Base-by-base conservation (phyloP, 2,888 invertebrate species). In the Endotricha flammealis region DNA sequence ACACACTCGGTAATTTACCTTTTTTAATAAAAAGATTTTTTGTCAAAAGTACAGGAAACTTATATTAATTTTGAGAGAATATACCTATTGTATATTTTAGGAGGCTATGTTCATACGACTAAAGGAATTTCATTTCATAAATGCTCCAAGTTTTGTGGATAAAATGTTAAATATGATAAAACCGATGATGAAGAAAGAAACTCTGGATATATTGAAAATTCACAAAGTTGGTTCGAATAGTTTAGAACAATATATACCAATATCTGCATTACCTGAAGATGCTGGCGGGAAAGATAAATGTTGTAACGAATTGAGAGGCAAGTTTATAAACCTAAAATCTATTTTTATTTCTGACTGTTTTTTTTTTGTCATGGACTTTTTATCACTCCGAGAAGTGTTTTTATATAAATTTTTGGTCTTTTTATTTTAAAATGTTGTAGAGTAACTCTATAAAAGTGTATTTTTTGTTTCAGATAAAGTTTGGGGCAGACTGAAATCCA, bases 131-230 rank as follows among this genome's bases (percentile, higher is more conserved):
- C 92, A 93, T 56, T 92, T 91, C 41, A 81, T 92, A 37, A 92
- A 93, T 51, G 89, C 90, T 6, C 89, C 90, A 2, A 85, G 88
- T 1, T 90, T 92, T 41, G 88, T 92, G 71, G 93, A 93, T 48
- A 89, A 89, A 56, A 79, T 93, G 31, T 52, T 93, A 53, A 86
- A 88, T 1, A 72, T 93, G 62, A 88, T 92, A 68, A 90, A 81
- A 55, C 92, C 93, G 0, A 92, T 93, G 49, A 90, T 93, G 90
- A 92, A 91, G 53, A 90, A 91, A 45, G 90, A 91, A 46, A 64
- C 92, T 9, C 53, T 78, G 2, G 71, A 74, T 35, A 70, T 86
- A 38, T 55, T 90, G 25, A 86, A 88, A 38, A 60, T 90, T 24
- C 91, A 91, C 52, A 74, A 73, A 28, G 72, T 62, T 5, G 69